These are phyloP conservation scores for Serilophus lunatus DNA, from an alignment of 2,113 vertebrate species.

Conservation along the genomic window DNA sequence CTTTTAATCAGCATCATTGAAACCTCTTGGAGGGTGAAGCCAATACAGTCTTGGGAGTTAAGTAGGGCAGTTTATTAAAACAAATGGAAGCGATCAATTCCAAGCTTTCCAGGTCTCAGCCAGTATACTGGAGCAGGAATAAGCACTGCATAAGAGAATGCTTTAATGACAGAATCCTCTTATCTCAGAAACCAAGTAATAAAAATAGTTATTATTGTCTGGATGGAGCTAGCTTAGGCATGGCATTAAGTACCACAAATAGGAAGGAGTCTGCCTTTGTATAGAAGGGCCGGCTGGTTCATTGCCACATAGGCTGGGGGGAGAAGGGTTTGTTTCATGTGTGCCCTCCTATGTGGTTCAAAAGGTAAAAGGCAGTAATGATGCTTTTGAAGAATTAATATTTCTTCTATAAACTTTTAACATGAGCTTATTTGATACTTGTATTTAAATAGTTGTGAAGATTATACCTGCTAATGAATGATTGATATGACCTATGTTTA, in stretches of 20 bases:
- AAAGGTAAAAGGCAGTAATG: background rate
- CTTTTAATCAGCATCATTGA: background rate
- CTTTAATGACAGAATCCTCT: conserved; percentile 64
- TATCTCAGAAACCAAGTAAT: conserved; percentile 59
- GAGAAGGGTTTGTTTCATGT: background rate
- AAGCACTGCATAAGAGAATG: conserved; percentile 23
- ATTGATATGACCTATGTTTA: background rate
- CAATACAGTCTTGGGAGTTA: background rate
- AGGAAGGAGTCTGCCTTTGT: conserved; percentile 11
- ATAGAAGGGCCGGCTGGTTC: background rate
- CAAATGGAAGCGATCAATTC: conserved; percentile 52
- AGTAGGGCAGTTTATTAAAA: conserved; percentile 53
- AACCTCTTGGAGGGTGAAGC: conserved; percentile 18
- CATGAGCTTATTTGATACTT: background rate
- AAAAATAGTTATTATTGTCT: conserved; percentile 68
- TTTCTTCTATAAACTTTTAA: background rate
- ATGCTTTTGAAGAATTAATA: background rate
- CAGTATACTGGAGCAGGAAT: background rate
- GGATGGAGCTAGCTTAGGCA: conserved; percentile 41
- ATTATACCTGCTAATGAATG: background rate
- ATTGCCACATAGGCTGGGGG: background rate
- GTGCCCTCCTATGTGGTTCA: background rate
- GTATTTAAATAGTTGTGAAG: background rate
- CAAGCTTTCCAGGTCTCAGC: conserved; percentile 21
- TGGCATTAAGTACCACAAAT: conserved; percentile 37